Percentiles rank a stretch among this genome's conserved stretches.
Evolutionary conservation across 2,888 invertebrate genomes (phyloP).

Genomic region (Mechanitis mazaeus): DNA sequence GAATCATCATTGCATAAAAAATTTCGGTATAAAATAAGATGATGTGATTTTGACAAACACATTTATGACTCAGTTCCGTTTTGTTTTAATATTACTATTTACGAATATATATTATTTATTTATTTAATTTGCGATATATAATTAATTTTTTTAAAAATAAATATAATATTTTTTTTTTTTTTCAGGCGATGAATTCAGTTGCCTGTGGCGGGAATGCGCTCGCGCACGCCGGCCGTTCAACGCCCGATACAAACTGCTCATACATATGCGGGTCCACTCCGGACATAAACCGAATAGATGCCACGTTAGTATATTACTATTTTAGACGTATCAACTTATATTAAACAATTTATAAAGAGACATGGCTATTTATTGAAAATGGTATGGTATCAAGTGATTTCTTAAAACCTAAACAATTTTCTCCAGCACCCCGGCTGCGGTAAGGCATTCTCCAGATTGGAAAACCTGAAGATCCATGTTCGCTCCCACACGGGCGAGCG

Average conservation of each 20-base stretch:
- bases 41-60: too few species aligned
- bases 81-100: too few species aligned
- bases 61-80: too few species aligned
- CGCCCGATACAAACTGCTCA: slow-evolving; percentile 97
- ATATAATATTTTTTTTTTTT: neutral
- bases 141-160: too few species aligned
- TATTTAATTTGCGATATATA: too few species aligned
- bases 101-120: too few species aligned
- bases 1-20: too few species aligned
- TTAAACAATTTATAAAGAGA: too few species aligned
- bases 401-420: neutral
- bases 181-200: slow-evolving; percentile 90
- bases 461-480: slow-evolving; percentile 98
- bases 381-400: neutral
- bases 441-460: slow-evolving; percentile 96
- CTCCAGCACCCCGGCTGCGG: slow-evolving; percentile 93
- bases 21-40: too few species aligned
- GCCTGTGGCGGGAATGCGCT: slow-evolving; percentile 95
- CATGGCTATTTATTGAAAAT: too few species aligned
- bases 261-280: slow-evolving; percentile 97
- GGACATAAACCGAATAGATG: slow-evolving; percentile 99
- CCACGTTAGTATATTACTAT: slow-evolving; percentile 83
- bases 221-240: slow-evolving; percentile 94
- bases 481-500: slow-evolving; percentile 97
- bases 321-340: neutral